Conservation (phyloP, 2,797 vertebrate species). For the Alauda arvensis region DNA sequence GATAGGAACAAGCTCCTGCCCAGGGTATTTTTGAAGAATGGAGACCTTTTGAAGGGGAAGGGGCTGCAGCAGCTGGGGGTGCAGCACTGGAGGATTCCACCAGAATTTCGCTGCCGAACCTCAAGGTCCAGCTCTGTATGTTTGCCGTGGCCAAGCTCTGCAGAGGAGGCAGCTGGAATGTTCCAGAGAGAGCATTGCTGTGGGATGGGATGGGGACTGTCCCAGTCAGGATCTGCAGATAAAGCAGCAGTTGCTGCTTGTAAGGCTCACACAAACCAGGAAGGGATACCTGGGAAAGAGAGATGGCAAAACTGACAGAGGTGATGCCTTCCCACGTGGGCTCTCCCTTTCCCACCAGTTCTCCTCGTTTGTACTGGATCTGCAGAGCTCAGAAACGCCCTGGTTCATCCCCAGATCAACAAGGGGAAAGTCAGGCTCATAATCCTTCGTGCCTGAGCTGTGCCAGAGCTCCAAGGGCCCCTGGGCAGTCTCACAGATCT, state of each 20-base stretch:
- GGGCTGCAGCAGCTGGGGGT: neutral
- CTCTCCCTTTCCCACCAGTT: neutral
- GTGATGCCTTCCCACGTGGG: rapidly evolving
- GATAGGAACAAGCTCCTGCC: neutral
- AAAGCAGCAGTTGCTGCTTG: neutral
- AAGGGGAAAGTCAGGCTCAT: neutral
- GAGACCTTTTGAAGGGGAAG: neutral
- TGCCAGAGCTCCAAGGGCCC: neutral
- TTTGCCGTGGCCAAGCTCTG: neutral
- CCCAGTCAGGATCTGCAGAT: neutral
- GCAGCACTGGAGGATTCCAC: neutral
- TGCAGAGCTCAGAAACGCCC: neutral
- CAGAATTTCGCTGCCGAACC: neutral
- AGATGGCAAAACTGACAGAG: neutral
- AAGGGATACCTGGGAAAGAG: neutral
- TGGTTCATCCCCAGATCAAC: neutral
- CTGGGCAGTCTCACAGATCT: neutral
- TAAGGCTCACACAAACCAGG: neutral
- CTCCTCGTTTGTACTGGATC: neutral
- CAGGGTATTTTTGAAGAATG: neutral
- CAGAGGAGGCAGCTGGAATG: neutral
- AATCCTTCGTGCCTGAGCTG: neutral
- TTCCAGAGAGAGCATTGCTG: neutral
- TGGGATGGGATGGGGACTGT: rapidly evolving
- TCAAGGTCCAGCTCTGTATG: neutral